Conservation (phyloP, 2,888 invertebrate genomes). For the Desoria tigrina region DNA sequence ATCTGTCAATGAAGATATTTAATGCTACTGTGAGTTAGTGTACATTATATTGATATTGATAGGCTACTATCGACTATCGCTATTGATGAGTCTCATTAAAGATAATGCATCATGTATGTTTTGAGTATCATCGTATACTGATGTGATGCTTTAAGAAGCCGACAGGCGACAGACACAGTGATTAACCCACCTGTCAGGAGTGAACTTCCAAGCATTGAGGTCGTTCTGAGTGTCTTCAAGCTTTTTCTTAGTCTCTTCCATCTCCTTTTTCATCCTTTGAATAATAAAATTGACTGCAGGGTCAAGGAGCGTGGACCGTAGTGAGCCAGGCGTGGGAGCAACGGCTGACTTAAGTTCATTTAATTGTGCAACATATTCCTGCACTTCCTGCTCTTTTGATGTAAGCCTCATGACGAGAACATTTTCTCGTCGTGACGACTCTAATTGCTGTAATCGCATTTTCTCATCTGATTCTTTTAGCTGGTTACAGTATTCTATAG, state of each 20-base stretch:
- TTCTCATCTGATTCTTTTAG: conserved; percentile 77
- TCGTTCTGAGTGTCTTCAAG: conserved; percentile 97
- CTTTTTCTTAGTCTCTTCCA: conserved; percentile 83
- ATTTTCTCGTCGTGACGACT: conserved; percentile 87
- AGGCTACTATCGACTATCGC: too few species aligned
- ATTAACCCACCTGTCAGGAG: conserved; percentile 77
- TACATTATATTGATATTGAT: too few species aligned
- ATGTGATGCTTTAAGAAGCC: too few species aligned
- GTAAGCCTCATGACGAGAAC: conserved; percentile 87
- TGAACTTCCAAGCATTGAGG: conserved; percentile 97
- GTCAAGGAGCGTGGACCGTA: conserved; percentile 83
- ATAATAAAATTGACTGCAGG: conserved; percentile 94
- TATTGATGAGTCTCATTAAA: too few species aligned
- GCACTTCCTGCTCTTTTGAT: conserved; percentile 94
- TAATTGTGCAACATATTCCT: conserved; percentile 92
- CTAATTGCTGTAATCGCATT: conserved; percentile 76
- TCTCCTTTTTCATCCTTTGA: conserved; percentile 84
- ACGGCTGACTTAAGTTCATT: conserved; percentile 88
- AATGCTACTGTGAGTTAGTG: too few species aligned
- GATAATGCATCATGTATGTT: too few species aligned
- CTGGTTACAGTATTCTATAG: too few species aligned
- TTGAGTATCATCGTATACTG: too few species aligned
- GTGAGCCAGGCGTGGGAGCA: conserved; percentile 65
- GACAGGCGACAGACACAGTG: background rate
- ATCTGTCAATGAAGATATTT: too few species aligned